These are phyloP conservation scores for Aleiodes leptofemur DNA, from an alignment of 2,888 invertebrate genomes.

Conservation along the genomic window DNA sequence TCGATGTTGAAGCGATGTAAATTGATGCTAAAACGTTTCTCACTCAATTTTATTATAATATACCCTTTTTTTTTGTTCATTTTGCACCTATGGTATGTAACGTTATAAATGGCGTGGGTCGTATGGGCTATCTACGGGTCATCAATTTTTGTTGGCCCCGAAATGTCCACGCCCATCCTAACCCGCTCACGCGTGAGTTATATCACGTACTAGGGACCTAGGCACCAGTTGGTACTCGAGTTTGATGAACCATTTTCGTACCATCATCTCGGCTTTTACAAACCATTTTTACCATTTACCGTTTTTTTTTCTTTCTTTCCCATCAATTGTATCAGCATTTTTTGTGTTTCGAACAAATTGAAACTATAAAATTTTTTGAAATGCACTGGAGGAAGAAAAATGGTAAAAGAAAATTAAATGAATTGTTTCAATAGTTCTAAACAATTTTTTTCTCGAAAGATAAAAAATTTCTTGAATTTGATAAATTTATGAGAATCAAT, in stretches of 20 bases:
- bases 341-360: neutral
- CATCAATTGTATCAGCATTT: conserved; percentile 10
- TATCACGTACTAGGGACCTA: conserved; percentile 19
- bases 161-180: conserved; percentile 45
- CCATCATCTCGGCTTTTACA: conserved; percentile 32
- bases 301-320: neutral
- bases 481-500: too few relatives aligned
- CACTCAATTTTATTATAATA: neutral
- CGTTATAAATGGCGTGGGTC: conserved; percentile 47
- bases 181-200: conserved; percentile 47
- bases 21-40: too few relatives aligned
- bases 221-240: conserved; percentile 29
- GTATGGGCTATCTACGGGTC: conserved; percentile 49
- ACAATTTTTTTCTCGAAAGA: too few relatives aligned
- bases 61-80: conserved; percentile 7
- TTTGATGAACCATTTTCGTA: conserved; percentile 41
- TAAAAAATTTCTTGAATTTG: too few relatives aligned
- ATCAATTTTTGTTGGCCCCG: conserved; percentile 52
- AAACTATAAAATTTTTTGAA: too few relatives aligned
- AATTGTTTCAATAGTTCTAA: too few relatives aligned
- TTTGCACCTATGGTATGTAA: conserved; percentile 30
- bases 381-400: too few relatives aligned
- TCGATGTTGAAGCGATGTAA: too few relatives aligned
- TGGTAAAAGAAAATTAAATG: too few relatives aligned
- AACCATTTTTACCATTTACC: conserved; percentile 34